These are phyloP conservation scores for Lophura nycthemera DNA, from an alignment of 2,113 vertebrate genomes.

Conservation along the genomic window DNA sequence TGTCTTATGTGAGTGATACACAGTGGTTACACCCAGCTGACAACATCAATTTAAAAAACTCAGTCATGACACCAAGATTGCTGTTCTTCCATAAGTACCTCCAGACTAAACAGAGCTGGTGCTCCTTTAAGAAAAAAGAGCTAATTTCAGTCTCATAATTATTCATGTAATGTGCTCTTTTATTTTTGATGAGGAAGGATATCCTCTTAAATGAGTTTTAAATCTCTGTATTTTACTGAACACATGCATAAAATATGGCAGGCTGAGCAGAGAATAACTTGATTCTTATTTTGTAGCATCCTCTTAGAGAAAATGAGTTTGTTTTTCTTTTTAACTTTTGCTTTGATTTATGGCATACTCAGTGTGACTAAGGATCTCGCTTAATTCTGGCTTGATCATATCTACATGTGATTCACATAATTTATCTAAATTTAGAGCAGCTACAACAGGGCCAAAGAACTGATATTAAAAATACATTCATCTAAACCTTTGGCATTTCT, in stretches of 20 bases:
- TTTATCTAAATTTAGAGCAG: background rate
- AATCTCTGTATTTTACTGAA: conserved; percentile 51
- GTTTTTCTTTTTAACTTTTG: conserved; percentile 23
- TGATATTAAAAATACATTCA: background rate
- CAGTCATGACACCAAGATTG: rapidly evolving
- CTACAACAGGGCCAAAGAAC: background rate
- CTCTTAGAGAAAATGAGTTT: background rate
- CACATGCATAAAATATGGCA: conserved; percentile 9
- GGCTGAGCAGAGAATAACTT: conserved; percentile 24
- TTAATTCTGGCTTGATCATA: conserved; percentile 10
- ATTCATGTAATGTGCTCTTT: conserved; percentile 19
- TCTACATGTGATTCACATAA: background rate
- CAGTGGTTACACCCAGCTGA: background rate
- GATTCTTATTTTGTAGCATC: background rate
- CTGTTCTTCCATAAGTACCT: background rate
- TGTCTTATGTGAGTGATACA: background rate
- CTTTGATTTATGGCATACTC: conserved; percentile 30
- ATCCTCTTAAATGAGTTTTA: conserved; percentile 43
- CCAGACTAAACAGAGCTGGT: background rate
- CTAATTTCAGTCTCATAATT: conserved; percentile 35
- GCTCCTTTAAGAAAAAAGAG: background rate
- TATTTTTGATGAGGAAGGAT: conserved; percentile 45
- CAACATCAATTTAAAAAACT: background rate
- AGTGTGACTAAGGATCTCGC: conserved; percentile 4
- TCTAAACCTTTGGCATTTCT: background rate